Evolutionary conservation across 2,888 invertebrate genomes (phyloP).

Genomic region (Drosophila recens): DNA sequence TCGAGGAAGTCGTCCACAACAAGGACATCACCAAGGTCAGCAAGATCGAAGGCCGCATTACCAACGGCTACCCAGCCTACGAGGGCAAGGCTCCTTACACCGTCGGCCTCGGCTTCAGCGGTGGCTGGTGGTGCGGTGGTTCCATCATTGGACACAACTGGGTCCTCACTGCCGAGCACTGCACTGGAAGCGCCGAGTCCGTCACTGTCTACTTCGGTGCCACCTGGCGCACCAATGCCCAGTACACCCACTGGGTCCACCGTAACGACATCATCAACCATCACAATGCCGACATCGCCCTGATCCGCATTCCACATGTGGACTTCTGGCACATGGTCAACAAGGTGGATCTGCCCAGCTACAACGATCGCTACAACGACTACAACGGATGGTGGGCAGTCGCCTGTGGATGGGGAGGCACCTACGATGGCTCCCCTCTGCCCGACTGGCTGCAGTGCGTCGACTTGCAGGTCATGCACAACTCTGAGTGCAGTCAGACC

Average conservation of each 20-base stretch:
- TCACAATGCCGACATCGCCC: constrained; percentile 66
- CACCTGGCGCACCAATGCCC: constrained; percentile 60
- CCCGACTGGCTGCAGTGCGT: constrained; percentile 66
- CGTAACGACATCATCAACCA: constrained; percentile 29
- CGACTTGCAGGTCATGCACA: no score
- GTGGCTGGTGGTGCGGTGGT: no score
- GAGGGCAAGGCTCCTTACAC: no score
- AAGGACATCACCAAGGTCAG: constrained; percentile 46
- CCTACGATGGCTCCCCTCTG: constrained; percentile 57
- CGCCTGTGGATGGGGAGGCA: constrained; percentile 86
- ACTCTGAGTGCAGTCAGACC: no score
- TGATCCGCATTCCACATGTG: constrained; percentile 65
- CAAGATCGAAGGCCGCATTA: constrained; percentile 61
- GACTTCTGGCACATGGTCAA: constrained; percentile 8
- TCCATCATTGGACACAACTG: no score
- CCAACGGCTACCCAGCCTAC: constrained; percentile 50
- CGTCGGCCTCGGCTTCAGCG: no score
- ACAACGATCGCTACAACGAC: constrained; percentile 59
- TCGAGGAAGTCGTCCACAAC: constrained; percentile 36
- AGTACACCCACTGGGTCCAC: constrained; percentile 57
- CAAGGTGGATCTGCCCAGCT: constrained; percentile 54
- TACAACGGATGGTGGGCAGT: constrained; percentile 66
- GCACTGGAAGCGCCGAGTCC: constrained; percentile 55
- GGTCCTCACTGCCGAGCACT: constrained; percentile 75
- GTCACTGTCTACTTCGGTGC: constrained; percentile 65